These are phyloP conservation scores for Chaetura pelagica DNA, from an alignment of 2,113 vertebrate genomes.

Conservation along the genomic window DNA sequence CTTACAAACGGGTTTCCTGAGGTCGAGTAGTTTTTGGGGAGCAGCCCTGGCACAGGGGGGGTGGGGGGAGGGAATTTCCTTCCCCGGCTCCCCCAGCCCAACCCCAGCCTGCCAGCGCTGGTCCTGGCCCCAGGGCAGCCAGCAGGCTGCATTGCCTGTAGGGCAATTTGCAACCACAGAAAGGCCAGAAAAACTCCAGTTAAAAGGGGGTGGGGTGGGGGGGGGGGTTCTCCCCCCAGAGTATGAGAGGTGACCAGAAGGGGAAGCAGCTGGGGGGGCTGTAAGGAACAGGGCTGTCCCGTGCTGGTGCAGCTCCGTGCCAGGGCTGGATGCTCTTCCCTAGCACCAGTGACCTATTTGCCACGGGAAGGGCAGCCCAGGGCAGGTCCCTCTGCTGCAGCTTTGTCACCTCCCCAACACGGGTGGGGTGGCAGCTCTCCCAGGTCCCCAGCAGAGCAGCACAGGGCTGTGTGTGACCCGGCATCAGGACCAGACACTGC, in stretches of 20 bases:
- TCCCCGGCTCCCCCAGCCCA: neutral
- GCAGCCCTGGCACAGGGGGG: fast-evolving
- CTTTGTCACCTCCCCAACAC: fast-evolving
- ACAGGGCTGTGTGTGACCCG: fast-evolving
- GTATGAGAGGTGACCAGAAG: neutral
- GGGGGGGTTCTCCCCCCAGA: neutral
- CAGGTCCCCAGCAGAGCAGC: neutral
- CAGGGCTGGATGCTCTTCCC: neutral
- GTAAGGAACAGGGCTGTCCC: neutral
- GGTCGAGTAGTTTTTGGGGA: neutral
- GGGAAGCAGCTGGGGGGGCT: neutral
- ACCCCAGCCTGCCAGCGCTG: neutral
- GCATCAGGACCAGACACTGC: neutral
- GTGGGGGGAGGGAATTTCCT: neutral
- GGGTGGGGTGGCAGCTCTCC: fast-evolving
- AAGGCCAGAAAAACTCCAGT: neutral
- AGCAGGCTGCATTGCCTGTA: neutral
- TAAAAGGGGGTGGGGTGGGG: neutral
- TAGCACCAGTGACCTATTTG: neutral
- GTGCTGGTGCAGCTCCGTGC: neutral
- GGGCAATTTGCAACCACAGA: neutral
- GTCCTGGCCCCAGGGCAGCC: neutral
- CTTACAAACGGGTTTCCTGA: neutral
- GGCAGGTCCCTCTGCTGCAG: neutral
- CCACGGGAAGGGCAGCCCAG: neutral